Percentiles rank a stretch among this genome's conserved stretches.
phyloP scores from a whole-genome alignment of 2,888 invertebrate genomes.

The Neocrepidodera transversa region DNA sequence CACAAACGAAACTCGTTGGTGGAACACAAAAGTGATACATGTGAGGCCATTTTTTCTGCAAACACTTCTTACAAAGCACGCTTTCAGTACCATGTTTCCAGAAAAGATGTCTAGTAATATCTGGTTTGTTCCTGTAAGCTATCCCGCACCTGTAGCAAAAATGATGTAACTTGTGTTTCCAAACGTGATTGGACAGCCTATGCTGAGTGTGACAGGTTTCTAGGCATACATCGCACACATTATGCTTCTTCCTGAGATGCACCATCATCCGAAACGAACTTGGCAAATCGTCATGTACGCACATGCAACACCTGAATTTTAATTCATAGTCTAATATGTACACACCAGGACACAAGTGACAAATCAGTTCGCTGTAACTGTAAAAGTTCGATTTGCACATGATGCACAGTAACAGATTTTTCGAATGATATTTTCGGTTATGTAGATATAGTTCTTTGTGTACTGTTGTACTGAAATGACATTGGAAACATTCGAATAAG shows the following conservation, averaged over 20 bases:
- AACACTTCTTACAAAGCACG: slow-evolving; percentile 81
- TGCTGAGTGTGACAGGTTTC: slow-evolving; percentile 82
- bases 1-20: slow-evolving; percentile 78
- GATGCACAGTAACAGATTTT: slow-evolving; percentile 80
- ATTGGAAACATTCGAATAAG: slow-evolving; percentile 86
- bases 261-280: slow-evolving; percentile 89
- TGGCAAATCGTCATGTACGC: slow-evolving; percentile 77
- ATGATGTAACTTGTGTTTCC: slow-evolving; percentile 90
- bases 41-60: slow-evolving; percentile 92
- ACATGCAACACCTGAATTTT: slow-evolving; percentile 83
- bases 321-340: slow-evolving; percentile 71
- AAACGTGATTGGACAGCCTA: slow-evolving; percentile 83
- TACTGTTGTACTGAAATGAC: slow-evolving; percentile 76
- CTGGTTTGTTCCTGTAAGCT: slow-evolving; percentile 85
- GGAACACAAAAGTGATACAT: slow-evolving; percentile 91
- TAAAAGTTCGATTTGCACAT: slow-evolving; percentile 90
- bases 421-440: slow-evolving; percentile 86
- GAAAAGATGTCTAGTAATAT: slow-evolving; percentile 87
- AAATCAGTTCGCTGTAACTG: slow-evolving; percentile 85
- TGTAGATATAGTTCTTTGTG: slow-evolving; percentile 88
- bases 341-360: slow-evolving; percentile 85
- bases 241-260: slow-evolving; percentile 82
- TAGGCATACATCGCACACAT: slow-evolving; percentile 86
- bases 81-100: slow-evolving; percentile 95
- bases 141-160: slow-evolving; percentile 88